phyloP scores from a whole-genome alignment of 2,113 vertebrate species.

The Lampris incognitus region DNA sequence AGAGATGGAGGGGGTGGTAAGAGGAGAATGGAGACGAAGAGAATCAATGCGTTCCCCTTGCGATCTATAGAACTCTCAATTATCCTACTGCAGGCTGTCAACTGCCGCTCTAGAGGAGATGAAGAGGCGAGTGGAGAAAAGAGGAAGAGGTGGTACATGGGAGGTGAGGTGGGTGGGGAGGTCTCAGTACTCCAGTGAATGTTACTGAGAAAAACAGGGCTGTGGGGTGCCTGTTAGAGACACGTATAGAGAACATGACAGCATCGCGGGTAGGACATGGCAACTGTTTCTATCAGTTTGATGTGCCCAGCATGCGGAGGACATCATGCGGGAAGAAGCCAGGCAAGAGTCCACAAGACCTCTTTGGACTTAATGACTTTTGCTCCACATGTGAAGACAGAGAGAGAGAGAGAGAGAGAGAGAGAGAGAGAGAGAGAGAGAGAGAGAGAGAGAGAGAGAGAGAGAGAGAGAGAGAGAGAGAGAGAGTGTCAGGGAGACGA shows the following conservation, averaged over 20 bases:
- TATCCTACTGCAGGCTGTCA: constrained; percentile 73
- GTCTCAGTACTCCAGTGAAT: too few species aligned
- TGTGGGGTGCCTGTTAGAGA: constrained; percentile 43
- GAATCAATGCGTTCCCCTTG: constrained; percentile 70
- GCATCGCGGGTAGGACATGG: constrained; percentile 54
- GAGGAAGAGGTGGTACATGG: constrained; percentile 46
- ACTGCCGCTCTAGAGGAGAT: constrained; percentile 65
- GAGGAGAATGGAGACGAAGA: constrained; percentile 54
- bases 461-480: constrained; percentile 4
- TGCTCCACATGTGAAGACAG: constrained; percentile 8
- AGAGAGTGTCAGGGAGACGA: constrained; percentile 19
- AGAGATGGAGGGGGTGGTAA: constrained; percentile 50
- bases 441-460: constrained; percentile 16
- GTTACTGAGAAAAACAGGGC: background rate
- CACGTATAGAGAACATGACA: constrained; percentile 39
- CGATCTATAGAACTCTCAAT: constrained; percentile 78
- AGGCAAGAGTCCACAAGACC: constrained; percentile 23
- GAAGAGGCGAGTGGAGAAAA: constrained; percentile 35
- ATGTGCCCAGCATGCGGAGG: constrained; percentile 38
- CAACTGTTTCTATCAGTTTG: constrained; percentile 66
- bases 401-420: constrained; percentile 27
- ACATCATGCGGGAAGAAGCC: constrained; percentile 20
- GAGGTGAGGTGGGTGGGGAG: background rate
- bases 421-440: constrained; percentile 2
- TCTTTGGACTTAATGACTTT: background rate